Conservation (phyloP, 2,797 vertebrate species). For the Xenentodon cancila region DNA sequence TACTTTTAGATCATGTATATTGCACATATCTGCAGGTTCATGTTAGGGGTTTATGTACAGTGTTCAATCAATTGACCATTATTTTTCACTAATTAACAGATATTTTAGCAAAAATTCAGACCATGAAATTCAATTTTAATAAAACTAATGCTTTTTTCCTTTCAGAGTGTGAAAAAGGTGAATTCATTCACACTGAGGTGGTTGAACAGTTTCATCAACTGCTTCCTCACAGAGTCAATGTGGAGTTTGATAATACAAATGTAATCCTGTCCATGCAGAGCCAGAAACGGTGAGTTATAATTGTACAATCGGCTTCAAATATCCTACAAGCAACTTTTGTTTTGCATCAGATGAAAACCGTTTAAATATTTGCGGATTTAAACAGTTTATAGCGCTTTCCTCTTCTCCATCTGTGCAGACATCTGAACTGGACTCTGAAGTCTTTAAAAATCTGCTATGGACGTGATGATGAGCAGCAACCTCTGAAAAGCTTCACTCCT, state of each 20-base stretch:
- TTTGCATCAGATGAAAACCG: neutral
- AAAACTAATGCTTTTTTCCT: constrained; percentile 6
- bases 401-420: constrained; percentile 73
- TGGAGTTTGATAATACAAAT: constrained; percentile 93
- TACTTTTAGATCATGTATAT: neutral
- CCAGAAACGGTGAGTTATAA: constrained; percentile 89
- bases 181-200: constrained; percentile 71
- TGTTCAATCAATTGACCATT: neutral
- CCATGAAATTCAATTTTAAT: neutral
- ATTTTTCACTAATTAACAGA: too few species aligned
- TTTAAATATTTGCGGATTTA: constrained; percentile 1
- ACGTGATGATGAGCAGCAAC: constrained; percentile 88
- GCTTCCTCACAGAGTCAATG: constrained; percentile 86
- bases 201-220: constrained; percentile 77
- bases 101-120: too few species aligned
- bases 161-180: constrained; percentile 57
- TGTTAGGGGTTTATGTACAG: neutral
- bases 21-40: neutral
- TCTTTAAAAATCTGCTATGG: constrained; percentile 87
- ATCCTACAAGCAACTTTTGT: neutral
- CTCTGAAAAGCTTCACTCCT: constrained; percentile 89
- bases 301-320: neutral
- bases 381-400: constrained; percentile 10
- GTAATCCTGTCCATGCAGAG: constrained; percentile 95
- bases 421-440: constrained; percentile 96